Base-by-base conservation (phyloP, 2,888 invertebrate species). In the Caenorhabditis angaria region DNA sequence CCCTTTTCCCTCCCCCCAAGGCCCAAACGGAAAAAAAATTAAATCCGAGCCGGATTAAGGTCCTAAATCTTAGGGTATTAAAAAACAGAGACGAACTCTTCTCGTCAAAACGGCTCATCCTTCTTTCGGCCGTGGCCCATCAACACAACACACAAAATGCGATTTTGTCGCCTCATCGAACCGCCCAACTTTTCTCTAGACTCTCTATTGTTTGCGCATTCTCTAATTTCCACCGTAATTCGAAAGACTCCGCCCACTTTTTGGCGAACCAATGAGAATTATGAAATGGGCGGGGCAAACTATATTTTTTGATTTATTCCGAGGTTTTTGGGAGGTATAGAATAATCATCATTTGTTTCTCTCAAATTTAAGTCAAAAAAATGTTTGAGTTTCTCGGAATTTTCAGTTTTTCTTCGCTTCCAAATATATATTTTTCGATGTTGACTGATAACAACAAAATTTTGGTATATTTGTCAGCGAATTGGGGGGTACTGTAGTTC, bases 31-130 rank as follows among this genome's bases (percentile, higher is more conserved):
- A 6, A 18, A 41, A 41, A 57, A 59, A 58, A 59, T 65, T 53
- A 58, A 65, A 66, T 61, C 61, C 61, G 56, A 61, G 61, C 61
- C 41, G 41, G 41, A 41, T 41, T 41, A 41, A 18, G 41, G 41
- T 41, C 41, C 41, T 72, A 72, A 72, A 72, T 67, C 72, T 72
- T 72, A 67, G 72, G 72, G 67, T 67, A 67, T 72, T 67, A 72
- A 55, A 67, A 67, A 60, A 72, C 72, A 14, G 41, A 5, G 41
- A 41, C 41, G 18, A 41, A 41, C 41, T 41, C 41, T n/a, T n/a
- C n/a, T n/a, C n/a, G n/a, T 66, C 67, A 35, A 65, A 67, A 57
- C 56, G 53, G 41, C 41, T 41, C 41, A 41, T 41, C 41, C 41
- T 18, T 41, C 18, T 41, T 61, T 58, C 59, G 28, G 59, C 65